Base-by-base conservation (phyloP, 2,888 invertebrate genomes). In the Stenolophus ochropezus region DNA sequence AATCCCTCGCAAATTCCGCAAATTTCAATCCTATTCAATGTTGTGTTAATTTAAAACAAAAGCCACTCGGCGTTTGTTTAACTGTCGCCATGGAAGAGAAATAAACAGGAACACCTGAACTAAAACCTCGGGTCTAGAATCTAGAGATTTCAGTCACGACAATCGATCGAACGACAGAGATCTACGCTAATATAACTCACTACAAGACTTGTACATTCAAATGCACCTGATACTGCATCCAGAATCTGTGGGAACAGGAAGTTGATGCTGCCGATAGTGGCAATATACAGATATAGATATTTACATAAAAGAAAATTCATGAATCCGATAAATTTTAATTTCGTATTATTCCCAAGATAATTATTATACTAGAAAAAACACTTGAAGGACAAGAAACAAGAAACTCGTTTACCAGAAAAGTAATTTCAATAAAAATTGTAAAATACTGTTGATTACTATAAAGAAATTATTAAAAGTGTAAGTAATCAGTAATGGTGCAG, bases 41-140 rank as follows among this genome's bases (percentile, higher is more conserved):
- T n/a, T 61, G 23, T 61, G 21, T 61, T 61, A 61, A 61, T 61
- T 61, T 61, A 61, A 27, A 61, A 61, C 61, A 61, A 61, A 61
- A 61, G 61, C 61, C 14, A 61, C 61, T 25, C 23, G 61, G 23
- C 61, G 61, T 69, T 69, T 69, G 69, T 69, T 69, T 69, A 69
- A 69, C 69, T 33, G 69, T 69, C 69, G 20, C 69, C 69, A 42
- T 42, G 33, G 42, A 69, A n/a, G 33, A 61, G 23, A 25, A 61
- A 56, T 20, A 56, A 56, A 11, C 56, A 56, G n/a, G 61, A 61
- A 61, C 56, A 56, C 20, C 56, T 18, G 21, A 56, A 61, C 61
- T 61, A 25, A 25, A 61, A 11, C 3, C 61, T 61, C n/a, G 14
- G 6, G 56, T 5, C n/a, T n/a, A n/a, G n/a, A n/a, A n/a, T n/a